Percentiles rank a stretch among this genome's conserved stretches.
These are phyloP conservation scores for Cerastis leucographa DNA, from an alignment of 2,888 invertebrate genomes.

Conservation along the genomic window DNA sequence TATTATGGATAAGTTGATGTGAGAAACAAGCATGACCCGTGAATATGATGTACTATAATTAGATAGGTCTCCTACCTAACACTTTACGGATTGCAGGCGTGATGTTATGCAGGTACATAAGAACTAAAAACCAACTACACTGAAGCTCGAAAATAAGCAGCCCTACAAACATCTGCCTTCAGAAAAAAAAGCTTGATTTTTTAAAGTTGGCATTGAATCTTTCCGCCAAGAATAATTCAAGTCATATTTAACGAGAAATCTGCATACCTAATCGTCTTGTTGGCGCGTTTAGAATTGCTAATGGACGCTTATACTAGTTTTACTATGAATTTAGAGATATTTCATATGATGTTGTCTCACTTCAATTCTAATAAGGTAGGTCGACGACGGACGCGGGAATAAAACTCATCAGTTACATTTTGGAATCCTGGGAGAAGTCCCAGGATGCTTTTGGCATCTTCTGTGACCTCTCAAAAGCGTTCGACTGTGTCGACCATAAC, in stretches of 20 bases:
- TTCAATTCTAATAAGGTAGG: too few relatives aligned
- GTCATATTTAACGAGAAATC: constrained; percentile 62
- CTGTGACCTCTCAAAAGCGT: too few relatives aligned
- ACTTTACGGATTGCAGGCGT: not conserved
- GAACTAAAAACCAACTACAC: not conserved
- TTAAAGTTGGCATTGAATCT: constrained; percentile 56
- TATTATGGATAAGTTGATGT: not conserved
- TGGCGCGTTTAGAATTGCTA: constrained; percentile 63
- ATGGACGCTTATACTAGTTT: constrained; percentile 42
- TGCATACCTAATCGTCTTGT: constrained; percentile 47
- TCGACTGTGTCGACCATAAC: too few relatives aligned
- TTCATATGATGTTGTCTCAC: constrained; percentile 2
- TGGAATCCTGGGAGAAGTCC: too few relatives aligned
- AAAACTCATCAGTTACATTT: too few relatives aligned
- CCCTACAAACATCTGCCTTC: not conserved
- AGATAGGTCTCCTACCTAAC: not conserved
- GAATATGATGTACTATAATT: not conserved
- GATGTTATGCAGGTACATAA: not conserved
- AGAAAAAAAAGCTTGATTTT: constrained; percentile 31
- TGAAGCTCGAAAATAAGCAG: not conserved
- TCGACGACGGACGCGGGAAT: too few relatives aligned
- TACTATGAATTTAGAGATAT: constrained; percentile 47
- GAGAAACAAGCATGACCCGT: not conserved
- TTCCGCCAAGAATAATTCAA: constrained; percentile 63
- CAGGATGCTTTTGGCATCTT: too few relatives aligned